A percentile compares a stretch with the other conserved stretches of the same genome.
Evolutionary conservation across 2,888 invertebrate genomes (phyloP).

Genomic region (Trachelus tabidus): DNA sequence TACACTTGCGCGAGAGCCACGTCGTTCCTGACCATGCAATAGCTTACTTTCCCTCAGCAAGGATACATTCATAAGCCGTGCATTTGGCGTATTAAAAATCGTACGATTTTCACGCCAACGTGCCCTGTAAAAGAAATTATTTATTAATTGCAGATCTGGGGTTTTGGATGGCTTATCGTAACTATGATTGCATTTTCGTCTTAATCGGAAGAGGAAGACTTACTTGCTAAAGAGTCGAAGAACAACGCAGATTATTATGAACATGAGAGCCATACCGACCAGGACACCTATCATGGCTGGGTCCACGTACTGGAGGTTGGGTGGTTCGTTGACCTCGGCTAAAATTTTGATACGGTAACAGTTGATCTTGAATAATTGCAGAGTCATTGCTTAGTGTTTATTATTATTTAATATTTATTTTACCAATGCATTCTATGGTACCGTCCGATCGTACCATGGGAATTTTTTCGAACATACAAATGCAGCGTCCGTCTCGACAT

Average conservation of each 20-base stretch:
- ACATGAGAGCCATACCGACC: conserved; percentile 93
- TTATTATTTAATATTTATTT: conserved; percentile 34
- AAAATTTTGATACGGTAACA: conserved; percentile 33
- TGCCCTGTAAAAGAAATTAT: conserved; percentile 71
- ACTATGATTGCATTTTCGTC: not conserved
- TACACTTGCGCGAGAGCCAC: conserved; percentile 83
- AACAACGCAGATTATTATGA: conserved; percentile 92
- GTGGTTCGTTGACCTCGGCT: conserved; percentile 71
- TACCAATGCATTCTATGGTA: conserved; percentile 79
- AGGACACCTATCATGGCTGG: conserved; percentile 92
- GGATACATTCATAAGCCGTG: conserved; percentile 92
- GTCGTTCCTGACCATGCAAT: conserved; percentile 80
- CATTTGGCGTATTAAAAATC: conserved; percentile 94
- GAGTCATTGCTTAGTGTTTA: not conserved
- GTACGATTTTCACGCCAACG: conserved; percentile 92
- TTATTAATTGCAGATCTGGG: not conserved
- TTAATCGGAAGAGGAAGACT: conserved; percentile 56
- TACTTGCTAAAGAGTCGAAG: conserved; percentile 93
- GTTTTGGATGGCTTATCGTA: not conserved
- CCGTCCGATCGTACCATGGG: conserved; percentile 79
- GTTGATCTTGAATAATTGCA: not conserved
- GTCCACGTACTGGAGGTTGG: conserved; percentile 79
- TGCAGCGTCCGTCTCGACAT: conserved; percentile 82
- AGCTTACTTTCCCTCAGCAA: conserved; percentile 84
- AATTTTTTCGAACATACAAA: conserved; percentile 83